A percentile compares a stretch with the other conserved stretches of the same genome.
Conservation (phyloP, 2,888 invertebrate species). For the Idaea dimidiata region DNA sequence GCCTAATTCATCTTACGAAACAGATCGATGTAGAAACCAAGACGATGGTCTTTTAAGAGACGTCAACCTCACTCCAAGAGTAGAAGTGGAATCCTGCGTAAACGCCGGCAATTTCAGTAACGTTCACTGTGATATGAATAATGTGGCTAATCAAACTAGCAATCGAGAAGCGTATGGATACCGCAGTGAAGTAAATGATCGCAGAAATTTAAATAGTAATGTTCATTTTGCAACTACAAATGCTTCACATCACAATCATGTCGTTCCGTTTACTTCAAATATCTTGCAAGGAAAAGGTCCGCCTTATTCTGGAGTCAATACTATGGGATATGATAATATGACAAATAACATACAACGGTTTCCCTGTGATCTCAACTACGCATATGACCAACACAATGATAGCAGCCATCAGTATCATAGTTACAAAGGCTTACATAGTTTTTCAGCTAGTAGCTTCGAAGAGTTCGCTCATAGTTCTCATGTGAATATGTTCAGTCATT, state of each 20-base stretch:
- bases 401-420: conserved; percentile 36
- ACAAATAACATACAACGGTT: conserved; percentile 66
- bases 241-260: conserved; percentile 60
- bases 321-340: conserved; percentile 59
- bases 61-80: conserved; percentile 75
- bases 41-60: conserved; percentile 76
- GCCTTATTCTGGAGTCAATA: conserved; percentile 50
- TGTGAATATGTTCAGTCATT: conserved; percentile 75
- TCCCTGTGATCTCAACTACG: conserved; percentile 71
- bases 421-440: conserved; percentile 69
- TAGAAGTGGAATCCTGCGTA: conserved; percentile 83
- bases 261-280: conserved; percentile 68
- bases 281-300: conserved; percentile 70
- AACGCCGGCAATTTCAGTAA: conserved; percentile 85
- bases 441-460: conserved; percentile 74
- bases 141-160: conserved; percentile 35
- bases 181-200: conserved; percentile 70
- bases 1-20: conserved; percentile 60
- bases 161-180: conserved; percentile 54
- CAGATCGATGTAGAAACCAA: conserved; percentile 57
- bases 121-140: conserved; percentile 83
- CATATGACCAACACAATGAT: conserved; percentile 61
- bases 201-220: conserved; percentile 55
- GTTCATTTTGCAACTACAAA: conserved; percentile 67
- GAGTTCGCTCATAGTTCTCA: conserved; percentile 79